A percentile compares a stretch with the other conserved stretches of the same genome.
Evolutionary conservation across 2,113 vertebrate species (phyloP).

Genomic region (Excalfactoria chinensis): DNA sequence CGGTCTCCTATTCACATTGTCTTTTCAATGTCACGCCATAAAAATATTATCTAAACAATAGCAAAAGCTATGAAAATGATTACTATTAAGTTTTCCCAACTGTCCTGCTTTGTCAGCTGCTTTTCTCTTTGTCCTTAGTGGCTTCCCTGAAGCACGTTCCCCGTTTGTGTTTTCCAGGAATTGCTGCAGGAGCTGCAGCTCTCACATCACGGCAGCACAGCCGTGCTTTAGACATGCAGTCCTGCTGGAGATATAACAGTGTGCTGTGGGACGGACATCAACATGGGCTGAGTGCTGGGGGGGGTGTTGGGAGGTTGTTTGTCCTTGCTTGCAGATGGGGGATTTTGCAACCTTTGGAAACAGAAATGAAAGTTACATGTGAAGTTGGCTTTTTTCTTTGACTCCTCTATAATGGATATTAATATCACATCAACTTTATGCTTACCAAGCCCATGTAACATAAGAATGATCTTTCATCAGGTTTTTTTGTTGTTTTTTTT

Average conservation of each 20-base stretch:
- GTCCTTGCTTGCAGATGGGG: background rate
- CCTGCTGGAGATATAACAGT: background rate
- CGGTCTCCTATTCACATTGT: background rate
- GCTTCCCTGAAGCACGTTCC: background rate
- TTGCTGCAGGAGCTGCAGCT: background rate
- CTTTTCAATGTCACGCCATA: background rate
- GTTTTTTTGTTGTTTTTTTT: background rate
- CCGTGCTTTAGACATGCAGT: background rate
- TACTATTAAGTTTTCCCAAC: background rate
- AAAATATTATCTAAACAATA: background rate
- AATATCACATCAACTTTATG: background rate
- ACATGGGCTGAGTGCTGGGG: background rate
- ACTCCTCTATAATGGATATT: background rate
- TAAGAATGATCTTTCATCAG: background rate
- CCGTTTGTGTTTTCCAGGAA: background rate
- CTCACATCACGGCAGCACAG: too few species aligned
- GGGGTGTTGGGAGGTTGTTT: too few species aligned
- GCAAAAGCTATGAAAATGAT: background rate
- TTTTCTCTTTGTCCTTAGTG: background rate
- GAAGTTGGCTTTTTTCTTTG: background rate
- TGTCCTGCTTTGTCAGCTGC: background rate
- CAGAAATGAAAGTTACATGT: background rate
- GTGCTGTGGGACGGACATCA: background rate
- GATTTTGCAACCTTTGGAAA: background rate
- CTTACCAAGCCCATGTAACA: background rate